phyloP scores from a whole-genome alignment of 2,797 vertebrate species.

The Naso thynnoides region DNA sequence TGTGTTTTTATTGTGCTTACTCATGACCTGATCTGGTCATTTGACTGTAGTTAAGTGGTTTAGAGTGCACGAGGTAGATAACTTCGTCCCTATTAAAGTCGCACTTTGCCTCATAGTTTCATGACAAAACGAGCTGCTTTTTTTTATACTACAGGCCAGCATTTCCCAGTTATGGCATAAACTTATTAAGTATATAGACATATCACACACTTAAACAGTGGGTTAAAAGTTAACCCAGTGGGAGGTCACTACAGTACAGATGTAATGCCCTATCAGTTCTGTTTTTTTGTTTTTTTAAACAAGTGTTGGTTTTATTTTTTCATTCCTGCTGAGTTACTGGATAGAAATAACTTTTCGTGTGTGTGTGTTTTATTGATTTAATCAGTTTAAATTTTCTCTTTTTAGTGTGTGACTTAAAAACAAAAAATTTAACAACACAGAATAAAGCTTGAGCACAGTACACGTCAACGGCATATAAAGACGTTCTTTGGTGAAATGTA shows the following conservation, averaged over 20 bases:
- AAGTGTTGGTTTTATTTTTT: not conserved
- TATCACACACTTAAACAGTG: not conserved
- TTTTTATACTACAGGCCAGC: not conserved
- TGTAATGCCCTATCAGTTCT: not conserved
- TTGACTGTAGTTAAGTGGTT: slow-evolving; percentile 53
- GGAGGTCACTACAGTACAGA: not conserved
- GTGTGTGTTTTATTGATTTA: too few species aligned
- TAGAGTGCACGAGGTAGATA: not conserved
- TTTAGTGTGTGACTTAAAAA: too few species aligned
- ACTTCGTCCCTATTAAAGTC: not conserved
- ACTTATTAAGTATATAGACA: too few species aligned
- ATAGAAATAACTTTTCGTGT: not conserved
- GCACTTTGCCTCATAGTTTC: not conserved
- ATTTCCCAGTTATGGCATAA: not conserved
- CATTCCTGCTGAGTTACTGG: too few species aligned
- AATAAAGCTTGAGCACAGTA: not conserved
- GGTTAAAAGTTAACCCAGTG: not conserved
- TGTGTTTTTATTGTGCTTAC: slow-evolving; percentile 3
- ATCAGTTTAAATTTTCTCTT: too few species aligned
- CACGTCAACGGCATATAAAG: not conserved
- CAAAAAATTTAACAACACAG: not conserved
- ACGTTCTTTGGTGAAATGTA: not conserved
- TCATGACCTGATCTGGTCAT: slow-evolving; percentile 15
- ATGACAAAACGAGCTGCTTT: not conserved
- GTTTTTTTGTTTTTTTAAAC: not conserved